These are phyloP conservation scores for Nasonia vitripennis DNA, from an alignment of 1,140 invertebrate genomes.

Conservation along the genomic window DNA sequence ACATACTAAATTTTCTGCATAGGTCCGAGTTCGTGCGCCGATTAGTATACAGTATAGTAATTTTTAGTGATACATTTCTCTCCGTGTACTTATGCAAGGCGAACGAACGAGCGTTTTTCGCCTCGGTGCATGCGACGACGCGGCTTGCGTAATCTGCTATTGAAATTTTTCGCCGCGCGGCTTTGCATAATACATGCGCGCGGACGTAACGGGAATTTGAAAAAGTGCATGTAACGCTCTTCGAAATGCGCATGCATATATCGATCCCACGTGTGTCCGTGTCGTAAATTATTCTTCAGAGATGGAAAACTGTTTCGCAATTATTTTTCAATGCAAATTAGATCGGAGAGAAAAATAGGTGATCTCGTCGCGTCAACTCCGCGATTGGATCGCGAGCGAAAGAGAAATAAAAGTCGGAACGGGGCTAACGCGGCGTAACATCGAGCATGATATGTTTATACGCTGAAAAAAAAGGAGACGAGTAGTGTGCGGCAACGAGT, in stretches of 20 bases:
- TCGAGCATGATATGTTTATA: constrained; percentile 20
- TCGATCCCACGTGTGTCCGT: neutral
- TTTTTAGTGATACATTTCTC: too few species aligned
- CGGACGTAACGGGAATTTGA: neutral
- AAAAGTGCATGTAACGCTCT: constrained; percentile 1
- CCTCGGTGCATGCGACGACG: neutral
- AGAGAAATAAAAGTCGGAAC: constrained; percentile 11
- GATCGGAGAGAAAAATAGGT: neutral
- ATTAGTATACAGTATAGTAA: too few species aligned
- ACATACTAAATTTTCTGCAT: too few species aligned
- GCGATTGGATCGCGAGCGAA: neutral
- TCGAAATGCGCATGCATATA: neutral
- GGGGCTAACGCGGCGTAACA: neutral
- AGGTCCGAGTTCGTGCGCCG: too few species aligned
- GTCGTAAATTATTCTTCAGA: neutral
- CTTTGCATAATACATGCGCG: neutral
- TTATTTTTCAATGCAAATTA: neutral
- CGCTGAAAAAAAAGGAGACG: constrained; percentile 13
- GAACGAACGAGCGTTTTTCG: too few species aligned
- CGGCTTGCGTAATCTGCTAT: neutral
- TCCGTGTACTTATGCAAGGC: too few species aligned
- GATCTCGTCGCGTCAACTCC: neutral
- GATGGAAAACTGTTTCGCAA: neutral
- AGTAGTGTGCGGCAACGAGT: neutral
- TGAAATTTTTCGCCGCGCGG: neutral